These are phyloP conservation scores for Coecobrya sp. DNA, from an alignment of 2,888 invertebrate genomes.

Conservation along the genomic window DNA sequence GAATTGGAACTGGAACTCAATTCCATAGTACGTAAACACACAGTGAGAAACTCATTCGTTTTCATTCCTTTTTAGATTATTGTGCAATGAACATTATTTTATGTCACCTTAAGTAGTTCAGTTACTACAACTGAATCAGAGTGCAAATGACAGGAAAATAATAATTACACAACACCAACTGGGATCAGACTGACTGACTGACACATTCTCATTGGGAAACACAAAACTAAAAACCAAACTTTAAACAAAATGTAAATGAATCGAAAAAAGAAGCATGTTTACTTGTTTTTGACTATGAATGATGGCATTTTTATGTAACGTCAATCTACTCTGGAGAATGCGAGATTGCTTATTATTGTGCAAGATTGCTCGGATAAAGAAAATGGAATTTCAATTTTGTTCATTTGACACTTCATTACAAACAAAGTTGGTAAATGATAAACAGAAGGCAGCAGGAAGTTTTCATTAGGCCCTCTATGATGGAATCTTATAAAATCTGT, in stretches of 20 bases:
- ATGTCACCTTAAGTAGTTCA: too few species aligned
- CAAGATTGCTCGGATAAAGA: not conserved
- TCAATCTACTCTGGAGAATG: not conserved
- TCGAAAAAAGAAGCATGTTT: not conserved
- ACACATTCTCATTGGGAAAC: slow-evolving; percentile 8
- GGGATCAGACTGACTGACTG: slow-evolving; percentile 27
- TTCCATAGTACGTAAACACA: not conserved
- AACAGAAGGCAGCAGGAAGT: not conserved
- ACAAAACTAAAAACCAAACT: not conserved
- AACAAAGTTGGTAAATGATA: not conserved
- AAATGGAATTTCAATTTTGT: not conserved
- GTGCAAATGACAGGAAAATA: slow-evolving; percentile 56
- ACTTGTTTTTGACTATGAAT: slow-evolving; percentile 6
- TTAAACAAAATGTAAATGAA: not conserved
- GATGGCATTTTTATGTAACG: not conserved
- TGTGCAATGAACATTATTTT: not conserved
- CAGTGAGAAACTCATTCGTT: not conserved
- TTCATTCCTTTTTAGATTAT: too few species aligned
- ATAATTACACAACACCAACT: slow-evolving; percentile 22
- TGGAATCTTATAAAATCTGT: not conserved
- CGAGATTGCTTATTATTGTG: not conserved
- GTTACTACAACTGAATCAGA: too few species aligned
- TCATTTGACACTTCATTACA: not conserved
- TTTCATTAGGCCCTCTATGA: not conserved
- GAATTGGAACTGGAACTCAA: not conserved